These are phyloP conservation scores for Zaprionus ghesquierei DNA, from an alignment of 1,140 invertebrate species.

Conservation along the genomic window DNA sequence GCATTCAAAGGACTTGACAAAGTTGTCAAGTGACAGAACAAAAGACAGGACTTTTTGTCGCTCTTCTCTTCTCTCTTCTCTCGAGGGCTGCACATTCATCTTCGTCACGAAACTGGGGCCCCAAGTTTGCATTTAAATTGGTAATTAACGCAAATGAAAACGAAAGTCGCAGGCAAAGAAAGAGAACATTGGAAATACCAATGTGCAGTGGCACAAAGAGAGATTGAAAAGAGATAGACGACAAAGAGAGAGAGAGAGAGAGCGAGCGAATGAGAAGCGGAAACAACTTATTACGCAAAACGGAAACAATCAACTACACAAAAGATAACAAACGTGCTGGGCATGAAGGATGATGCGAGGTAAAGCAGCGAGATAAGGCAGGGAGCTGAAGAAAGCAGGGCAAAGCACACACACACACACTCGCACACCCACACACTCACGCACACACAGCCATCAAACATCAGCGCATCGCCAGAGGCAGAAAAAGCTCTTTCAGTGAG, in stretches of 20 bases:
- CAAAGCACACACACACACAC: neutral
- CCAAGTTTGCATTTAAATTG: conserved; percentile 79
- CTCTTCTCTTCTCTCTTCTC: too few relatives aligned
- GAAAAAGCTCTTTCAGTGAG: conserved; percentile 7
- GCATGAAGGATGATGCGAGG: conserved; percentile 43
- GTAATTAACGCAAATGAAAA: conserved; percentile 72
- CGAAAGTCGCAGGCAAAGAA: conserved; percentile 50
- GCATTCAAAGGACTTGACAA: conserved; percentile 35
- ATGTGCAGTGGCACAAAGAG: conserved; percentile 49
- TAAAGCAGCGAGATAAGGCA: conserved; percentile 16
- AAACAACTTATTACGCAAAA: conserved; percentile 57
- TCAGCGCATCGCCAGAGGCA: neutral
- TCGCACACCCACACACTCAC: neutral
- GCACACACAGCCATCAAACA: neutral
- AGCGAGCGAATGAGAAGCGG: conserved; percentile 30
- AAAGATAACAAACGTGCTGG: conserved; percentile 64
- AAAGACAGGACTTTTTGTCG: conserved; percentile 18
- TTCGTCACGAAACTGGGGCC: conserved; percentile 60
- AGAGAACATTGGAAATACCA: conserved; percentile 14
- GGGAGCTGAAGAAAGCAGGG: neutral
- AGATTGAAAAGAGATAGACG: conserved; percentile 21
- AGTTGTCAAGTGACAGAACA: conserved; percentile 38
- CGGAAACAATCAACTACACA: conserved; percentile 67
- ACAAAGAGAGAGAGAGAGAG: neutral
- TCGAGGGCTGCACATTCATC: conserved; percentile 59